Percentiles rank a stretch among this genome's conserved stretches.
Conservation (phyloP, 2,888 invertebrate genomes). For the Cantharis flavilabris region DNA sequence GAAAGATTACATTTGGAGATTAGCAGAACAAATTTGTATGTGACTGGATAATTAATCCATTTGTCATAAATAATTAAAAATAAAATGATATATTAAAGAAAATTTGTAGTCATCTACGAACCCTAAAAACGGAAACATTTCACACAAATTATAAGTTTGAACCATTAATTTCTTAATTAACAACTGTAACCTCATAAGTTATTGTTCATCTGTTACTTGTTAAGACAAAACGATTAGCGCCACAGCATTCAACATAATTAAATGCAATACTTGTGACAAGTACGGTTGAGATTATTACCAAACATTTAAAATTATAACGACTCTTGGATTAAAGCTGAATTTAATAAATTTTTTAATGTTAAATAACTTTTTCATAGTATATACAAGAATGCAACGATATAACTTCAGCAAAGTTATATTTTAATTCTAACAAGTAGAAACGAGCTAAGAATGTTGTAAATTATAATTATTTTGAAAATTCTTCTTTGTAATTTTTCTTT, state of each 20-base stretch:
- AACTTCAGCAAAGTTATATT: neutral
- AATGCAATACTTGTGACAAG: constrained; percentile 53
- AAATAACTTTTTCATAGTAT: neutral
- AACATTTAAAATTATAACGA: neutral
- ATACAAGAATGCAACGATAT: neutral
- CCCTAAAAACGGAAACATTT: constrained; percentile 39
- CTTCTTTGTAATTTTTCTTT: neutral
- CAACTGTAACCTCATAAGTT: constrained; percentile 54
- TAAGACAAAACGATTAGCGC: constrained; percentile 38
- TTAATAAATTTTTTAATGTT: neutral
- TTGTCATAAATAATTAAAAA: constrained; percentile 3
- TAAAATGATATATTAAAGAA: constrained; percentile 3
- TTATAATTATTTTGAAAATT: neutral
- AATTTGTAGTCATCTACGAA: constrained; percentile 22
- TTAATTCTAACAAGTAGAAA: neutral
- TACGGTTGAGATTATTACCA: constrained; percentile 40
- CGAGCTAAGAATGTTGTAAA: neutral
- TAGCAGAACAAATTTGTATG: neutral
- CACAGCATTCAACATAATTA: constrained; percentile 46
- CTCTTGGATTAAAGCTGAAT: neutral
- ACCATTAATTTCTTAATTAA: constrained; percentile 55
- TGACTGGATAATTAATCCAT: constrained; percentile 1
- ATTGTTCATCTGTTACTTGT: constrained; percentile 51
- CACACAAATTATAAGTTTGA: constrained; percentile 38
- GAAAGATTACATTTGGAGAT: neutral